phyloP scores from a whole-genome alignment of 2,113 vertebrate species.

The Apeltes quadracus region DNA sequence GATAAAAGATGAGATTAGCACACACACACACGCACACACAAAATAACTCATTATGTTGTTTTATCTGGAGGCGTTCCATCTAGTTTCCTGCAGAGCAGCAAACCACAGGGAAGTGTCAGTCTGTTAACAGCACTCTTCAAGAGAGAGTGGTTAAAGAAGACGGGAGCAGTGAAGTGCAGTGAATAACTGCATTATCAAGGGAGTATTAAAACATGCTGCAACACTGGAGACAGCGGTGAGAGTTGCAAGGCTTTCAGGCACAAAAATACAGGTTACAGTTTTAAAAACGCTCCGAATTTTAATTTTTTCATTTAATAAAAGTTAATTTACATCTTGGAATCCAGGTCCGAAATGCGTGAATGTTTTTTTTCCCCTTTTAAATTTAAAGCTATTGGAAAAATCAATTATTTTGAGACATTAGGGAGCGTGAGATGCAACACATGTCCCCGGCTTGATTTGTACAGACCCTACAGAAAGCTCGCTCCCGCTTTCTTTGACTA shows the following conservation, averaged over 20 bases:
- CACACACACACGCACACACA: constrained; percentile 2
- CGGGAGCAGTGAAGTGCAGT: constrained; percentile 47
- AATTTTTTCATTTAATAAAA: background rate
- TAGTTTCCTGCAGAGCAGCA: constrained; percentile 68
- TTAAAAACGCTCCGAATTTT: background rate
- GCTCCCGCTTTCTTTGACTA: no score
- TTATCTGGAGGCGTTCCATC: constrained; percentile 62
- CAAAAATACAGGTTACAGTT: background rate
- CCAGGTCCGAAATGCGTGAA: no score
- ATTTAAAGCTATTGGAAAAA: no score
- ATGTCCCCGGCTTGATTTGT: no score
- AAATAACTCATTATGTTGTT: constrained; percentile 57
- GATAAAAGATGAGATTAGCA: constrained; percentile 29
- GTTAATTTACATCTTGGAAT: background rate
- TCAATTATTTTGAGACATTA: no score
- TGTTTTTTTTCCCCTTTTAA: no score
- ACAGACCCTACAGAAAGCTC: no score
- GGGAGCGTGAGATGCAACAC: no score
- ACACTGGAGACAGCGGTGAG: background rate
- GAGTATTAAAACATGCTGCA: background rate
- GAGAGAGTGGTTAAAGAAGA: constrained; percentile 57
- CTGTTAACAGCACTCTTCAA: constrained; percentile 67
- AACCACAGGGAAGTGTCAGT: constrained; percentile 76
- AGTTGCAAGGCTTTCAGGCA: background rate
- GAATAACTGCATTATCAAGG: constrained; percentile 3